Evolutionary conservation across 1,140 invertebrate species (phyloP), one percentile per base, ranked within the genome.

Genomic region (Hormaphis cornu): DNA sequence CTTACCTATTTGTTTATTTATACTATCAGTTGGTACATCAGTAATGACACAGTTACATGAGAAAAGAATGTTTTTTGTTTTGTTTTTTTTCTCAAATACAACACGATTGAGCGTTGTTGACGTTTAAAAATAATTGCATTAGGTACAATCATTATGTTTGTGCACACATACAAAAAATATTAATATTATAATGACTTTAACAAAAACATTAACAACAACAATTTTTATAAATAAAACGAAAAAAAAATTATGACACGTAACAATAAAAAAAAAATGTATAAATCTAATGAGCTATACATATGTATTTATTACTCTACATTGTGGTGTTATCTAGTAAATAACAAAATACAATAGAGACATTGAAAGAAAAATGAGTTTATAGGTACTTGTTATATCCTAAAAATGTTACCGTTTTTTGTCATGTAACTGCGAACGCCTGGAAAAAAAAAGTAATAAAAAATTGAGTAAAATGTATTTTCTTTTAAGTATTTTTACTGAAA

Each of bases 331-430:
- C n/a, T 28, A 54, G 24, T 33, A 35, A 35, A 56, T 33, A n/a
- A 54, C 28, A 54, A 2, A n/a, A n/a, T n/a, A n/a, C 5, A 20
- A 28, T 33, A 35, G 6, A 56, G 37, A 56, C 37, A 37, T 22
- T 56, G 2, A 24, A 22, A 56, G 1, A 6, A 61, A 44, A 61
- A 10, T 44, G 14, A 28, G 26, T 14, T n/a, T 33, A 30, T 42
- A n/a, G n/a, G n/a, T n/a, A n/a, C n/a, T n/a, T n/a, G n/a, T 48
- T 22, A 66, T 16, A 48, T 10, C 20, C 44, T 46, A 33, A 33
- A 35, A 66, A 50, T 66, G n/a, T 50, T 66, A 33, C 61, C 61
- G 22, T 66, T 46, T 66, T 66, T 66, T 16, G 61, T 66, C 28
- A 66, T 66, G 24, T 66, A 66, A 66, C 42, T 66, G 28, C 44